These are phyloP conservation scores for Sinonovacula constricta DNA, from an alignment of 1,140 invertebrate genomes.

Conservation along the genomic window DNA sequence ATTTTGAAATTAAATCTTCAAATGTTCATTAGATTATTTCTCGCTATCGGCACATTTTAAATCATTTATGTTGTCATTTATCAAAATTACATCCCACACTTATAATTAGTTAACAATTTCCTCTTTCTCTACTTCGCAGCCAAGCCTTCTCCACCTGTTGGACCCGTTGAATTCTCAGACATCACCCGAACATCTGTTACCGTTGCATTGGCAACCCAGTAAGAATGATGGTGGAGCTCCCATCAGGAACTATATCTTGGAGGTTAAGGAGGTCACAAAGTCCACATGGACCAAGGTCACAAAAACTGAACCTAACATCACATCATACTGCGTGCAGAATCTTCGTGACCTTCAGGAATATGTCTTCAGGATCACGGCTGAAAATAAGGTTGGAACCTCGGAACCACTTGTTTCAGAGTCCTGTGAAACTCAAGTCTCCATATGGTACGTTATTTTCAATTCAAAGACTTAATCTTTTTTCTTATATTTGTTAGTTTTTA, in stretches of 20 bases:
- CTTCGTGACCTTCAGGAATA: constrained; percentile 84
- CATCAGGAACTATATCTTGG: constrained; percentile 94
- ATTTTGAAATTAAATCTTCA: too few relatives aligned
- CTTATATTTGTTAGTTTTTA: not conserved
- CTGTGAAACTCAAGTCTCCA: constrained; percentile 92
- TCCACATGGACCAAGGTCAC: constrained; percentile 88
- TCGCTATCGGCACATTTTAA: too few relatives aligned
- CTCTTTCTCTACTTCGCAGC: too few relatives aligned
- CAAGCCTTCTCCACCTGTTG: constrained; percentile 91
- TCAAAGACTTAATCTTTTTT: not conserved
- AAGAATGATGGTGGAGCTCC: constrained; percentile 98
- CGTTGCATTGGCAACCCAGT: constrained; percentile 96
- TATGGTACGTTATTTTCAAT: constrained; percentile 79
- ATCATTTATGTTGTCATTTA: too few relatives aligned
- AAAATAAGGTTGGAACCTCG: constrained; percentile 92
- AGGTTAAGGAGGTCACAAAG: constrained; percentile 90
- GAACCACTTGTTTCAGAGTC: constrained; percentile 92
- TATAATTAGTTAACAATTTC: too few relatives aligned
- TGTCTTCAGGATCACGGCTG: constrained; percentile 85
- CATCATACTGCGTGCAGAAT: constrained; percentile 80
- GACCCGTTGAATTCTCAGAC: constrained; percentile 82
- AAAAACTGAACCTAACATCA: constrained; percentile 81
- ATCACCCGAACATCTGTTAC: constrained; percentile 85
- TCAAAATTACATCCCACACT: too few relatives aligned
- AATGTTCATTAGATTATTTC: too few relatives aligned